phyloP scores from a whole-genome alignment of 1,140 invertebrate species.

The Atta colombica region DNA sequence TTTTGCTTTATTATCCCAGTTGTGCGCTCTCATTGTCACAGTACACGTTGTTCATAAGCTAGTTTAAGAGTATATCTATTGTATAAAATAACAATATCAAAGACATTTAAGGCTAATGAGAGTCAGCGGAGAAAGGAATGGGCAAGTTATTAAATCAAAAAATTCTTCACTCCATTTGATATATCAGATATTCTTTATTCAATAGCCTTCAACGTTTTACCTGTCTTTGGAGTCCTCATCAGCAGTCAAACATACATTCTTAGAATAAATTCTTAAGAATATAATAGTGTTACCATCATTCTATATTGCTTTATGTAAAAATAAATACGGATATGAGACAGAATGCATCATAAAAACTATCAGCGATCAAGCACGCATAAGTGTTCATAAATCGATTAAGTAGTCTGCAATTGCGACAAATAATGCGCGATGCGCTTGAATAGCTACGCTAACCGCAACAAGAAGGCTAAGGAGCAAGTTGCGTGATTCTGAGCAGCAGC shows the following conservation, averaged over 20 bases:
- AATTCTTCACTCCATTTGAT: too few relatives aligned
- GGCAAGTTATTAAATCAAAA: too few relatives aligned
- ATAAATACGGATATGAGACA: background rate
- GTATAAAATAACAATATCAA: background rate
- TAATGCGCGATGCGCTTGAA: constrained; percentile 36
- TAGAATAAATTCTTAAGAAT: too few relatives aligned
- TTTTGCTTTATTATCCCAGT: constrained; percentile 16
- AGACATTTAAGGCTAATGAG: too few relatives aligned
- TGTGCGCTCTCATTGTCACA: constrained; percentile 8
- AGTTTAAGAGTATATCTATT: background rate
- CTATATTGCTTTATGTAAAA: background rate
- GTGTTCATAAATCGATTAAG: constrained; percentile 33
- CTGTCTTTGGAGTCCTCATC: too few relatives aligned
- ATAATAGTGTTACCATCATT: background rate
- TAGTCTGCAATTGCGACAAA: constrained; percentile 39
- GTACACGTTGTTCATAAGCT: background rate
- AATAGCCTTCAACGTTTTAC: too few relatives aligned
- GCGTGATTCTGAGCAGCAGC: constrained; percentile 27
- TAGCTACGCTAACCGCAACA: constrained; percentile 15
- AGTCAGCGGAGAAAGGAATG: too few relatives aligned
- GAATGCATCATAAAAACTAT: background rate
- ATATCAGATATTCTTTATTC: too few relatives aligned
- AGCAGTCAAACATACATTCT: too few relatives aligned
- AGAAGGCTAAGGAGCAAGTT: constrained; percentile 35
- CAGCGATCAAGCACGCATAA: background rate